These are phyloP conservation scores for Lycia hirtaria DNA, from an alignment of 2,888 invertebrate genomes.

Conservation along the genomic window DNA sequence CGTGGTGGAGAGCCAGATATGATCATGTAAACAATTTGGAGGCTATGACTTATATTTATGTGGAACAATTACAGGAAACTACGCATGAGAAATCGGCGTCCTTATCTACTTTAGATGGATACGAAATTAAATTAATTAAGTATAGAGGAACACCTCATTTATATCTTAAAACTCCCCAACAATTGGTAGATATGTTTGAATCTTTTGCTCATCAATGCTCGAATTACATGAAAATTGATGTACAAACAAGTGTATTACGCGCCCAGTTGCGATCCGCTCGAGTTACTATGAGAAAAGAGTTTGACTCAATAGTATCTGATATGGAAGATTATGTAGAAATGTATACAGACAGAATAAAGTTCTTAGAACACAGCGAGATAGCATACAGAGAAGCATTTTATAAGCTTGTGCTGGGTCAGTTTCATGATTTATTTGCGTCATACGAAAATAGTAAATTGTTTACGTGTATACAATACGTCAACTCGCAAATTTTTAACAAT, in stretches of 20 bases:
- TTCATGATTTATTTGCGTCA: conserved; percentile 48
- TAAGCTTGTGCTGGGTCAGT: conserved; percentile 44
- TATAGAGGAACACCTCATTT: conserved; percentile 29
- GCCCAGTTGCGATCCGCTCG: conserved; percentile 35
- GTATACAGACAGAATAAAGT: conserved; percentile 36
- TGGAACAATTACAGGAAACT: not conserved
- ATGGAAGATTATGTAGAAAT: conserved; percentile 36
- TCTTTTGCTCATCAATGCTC: conserved; percentile 46
- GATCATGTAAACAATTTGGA: conserved; percentile 15
- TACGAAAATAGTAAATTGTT: conserved; percentile 49
- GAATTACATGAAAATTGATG: conserved; percentile 51
- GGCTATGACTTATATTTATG: conserved; percentile 1
- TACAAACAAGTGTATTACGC: conserved; percentile 33
- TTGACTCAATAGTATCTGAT: conserved; percentile 37
- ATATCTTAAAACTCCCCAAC: conserved; percentile 47
- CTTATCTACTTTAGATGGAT: conserved; percentile 28
- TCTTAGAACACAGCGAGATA: conserved; percentile 44
- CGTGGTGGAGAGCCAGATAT: conserved; percentile 41
- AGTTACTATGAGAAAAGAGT: conserved; percentile 35
- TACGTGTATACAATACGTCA: conserved; percentile 52
- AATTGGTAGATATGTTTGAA: conserved; percentile 45
- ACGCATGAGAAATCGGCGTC: not conserved
- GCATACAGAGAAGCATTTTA: conserved; percentile 45
- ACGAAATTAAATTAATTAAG: conserved; percentile 26
- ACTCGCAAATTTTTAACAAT: conserved; percentile 41